phyloP scores from a whole-genome alignment of 2,113 vertebrate species.

The Chaenocephalus aceratus region DNA sequence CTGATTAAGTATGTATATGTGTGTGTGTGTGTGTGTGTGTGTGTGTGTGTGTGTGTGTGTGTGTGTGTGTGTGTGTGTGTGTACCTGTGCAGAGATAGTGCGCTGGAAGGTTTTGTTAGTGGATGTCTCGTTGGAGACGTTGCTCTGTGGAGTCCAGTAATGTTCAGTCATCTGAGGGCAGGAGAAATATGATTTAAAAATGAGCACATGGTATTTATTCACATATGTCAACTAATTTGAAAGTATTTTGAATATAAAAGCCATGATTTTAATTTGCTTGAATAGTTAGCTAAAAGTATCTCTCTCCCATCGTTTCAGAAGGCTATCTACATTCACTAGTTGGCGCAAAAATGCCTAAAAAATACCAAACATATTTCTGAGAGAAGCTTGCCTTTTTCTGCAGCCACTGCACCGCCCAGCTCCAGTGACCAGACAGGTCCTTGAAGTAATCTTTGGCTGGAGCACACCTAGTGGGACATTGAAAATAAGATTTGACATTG shows the following conservation, averaged over 20 bases:
- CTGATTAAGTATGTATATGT: not conserved
- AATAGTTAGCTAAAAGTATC: too few species aligned
- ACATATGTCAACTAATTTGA: not conserved
- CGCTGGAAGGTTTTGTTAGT: conserved; percentile 99
- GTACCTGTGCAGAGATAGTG: conserved; percentile 98
- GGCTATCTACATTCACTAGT: too few species aligned
- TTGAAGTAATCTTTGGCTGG: conserved; percentile 99
- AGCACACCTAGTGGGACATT: conserved; percentile 86
- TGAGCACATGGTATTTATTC: not conserved
- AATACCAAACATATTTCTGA: not conserved
- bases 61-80: conserved; percentile 17
- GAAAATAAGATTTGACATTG: not conserved
- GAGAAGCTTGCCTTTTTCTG: conserved; percentile 90
- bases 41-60: conserved; percentile 8
- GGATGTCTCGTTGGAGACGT: conserved; percentile 97
- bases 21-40: not conserved
- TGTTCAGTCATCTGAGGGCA: conserved; percentile 96
- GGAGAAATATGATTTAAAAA: conserved; percentile 35
- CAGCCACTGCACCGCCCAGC: conserved; percentile 99
- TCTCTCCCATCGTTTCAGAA: not conserved
- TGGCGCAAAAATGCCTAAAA: not conserved
- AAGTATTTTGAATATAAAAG: too few species aligned
- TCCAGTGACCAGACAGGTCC: conserved; percentile 97
- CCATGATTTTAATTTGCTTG: too few species aligned
- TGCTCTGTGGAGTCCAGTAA: conserved; percentile 98